Base-by-base conservation (phyloP, 2,113 vertebrate species). In the Sterna hirundo region DNA sequence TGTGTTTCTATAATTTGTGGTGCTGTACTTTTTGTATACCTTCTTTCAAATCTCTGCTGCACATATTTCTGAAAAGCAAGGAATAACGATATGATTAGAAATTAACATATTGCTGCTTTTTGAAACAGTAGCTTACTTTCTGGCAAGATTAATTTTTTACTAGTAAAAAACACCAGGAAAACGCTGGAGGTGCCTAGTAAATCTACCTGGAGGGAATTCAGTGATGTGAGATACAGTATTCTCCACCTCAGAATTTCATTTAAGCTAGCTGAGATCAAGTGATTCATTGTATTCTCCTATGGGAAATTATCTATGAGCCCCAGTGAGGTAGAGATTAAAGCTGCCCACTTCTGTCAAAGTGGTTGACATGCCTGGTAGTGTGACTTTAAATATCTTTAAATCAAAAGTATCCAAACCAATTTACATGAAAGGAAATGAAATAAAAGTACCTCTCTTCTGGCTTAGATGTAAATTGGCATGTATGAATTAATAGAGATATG, bases 361-460 rank as follows among this genome's bases (percentile, higher is more conserved):
- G 65, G 76, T 44, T 90, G 83, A 90, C 75, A 54, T 79, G 44
- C 38, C 42, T 83, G 52, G 20, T 83, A 83, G 69, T 55, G 62
- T 83, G 64, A 83, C 70, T 97, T 97, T 71, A 95, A 83, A 57
- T 79, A 84, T 86, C 86, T 94, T 83, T 78, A 96, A 96, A 96
- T 93, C 49, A 97, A 95, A 98, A 97, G 49, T 42, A 96, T 93
- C 68, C 70, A 92, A 91, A 91, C 47, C 90, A 88, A 94, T 97
- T 97, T 95, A 87, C 47, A 78, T 74, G 64, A 96, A 95, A 95
- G 20, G 34, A 94, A 95, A 92, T 79, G 13, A 97, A 97, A 95
- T 92, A 64, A 96, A 97, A 91, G 75, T 55, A 34, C 34, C 25
- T 83, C 12, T 71, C 10, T 64, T 88, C 89, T 91, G 85, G 40